phyloP scores from a whole-genome alignment of 2,797 vertebrate genomes.

The Amphiprion clarkii region DNA sequence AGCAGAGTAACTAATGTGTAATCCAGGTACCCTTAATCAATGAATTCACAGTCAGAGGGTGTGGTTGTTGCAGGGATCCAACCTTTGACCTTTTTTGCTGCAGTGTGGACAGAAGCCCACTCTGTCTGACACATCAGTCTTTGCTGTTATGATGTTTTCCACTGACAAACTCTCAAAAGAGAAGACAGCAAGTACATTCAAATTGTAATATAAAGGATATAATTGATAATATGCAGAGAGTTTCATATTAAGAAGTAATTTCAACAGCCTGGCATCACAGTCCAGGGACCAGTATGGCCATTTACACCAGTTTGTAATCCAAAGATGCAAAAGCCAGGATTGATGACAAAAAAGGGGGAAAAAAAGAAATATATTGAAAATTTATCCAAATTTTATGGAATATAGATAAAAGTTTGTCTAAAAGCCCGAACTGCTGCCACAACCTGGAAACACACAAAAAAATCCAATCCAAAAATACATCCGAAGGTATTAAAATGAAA shows the following conservation, averaged over 20 bases:
- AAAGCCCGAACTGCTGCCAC: constrained; percentile 38
- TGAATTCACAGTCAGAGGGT: constrained; percentile 59
- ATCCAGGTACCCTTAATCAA: constrained; percentile 22
- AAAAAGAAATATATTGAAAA: constrained; percentile 26
- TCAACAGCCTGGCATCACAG: constrained; percentile 60
- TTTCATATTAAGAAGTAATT: constrained; percentile 53
- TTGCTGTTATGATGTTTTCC: constrained; percentile 30
- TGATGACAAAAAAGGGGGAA: constrained; percentile 6
- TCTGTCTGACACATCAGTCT: constrained; percentile 41
- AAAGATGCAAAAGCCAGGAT: constrained; percentile 39
- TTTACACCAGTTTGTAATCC: constrained; percentile 52
- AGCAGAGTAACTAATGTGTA: constrained; percentile 49
- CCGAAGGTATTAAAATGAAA: constrained; percentile 66
- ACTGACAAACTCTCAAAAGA: constrained; percentile 29
- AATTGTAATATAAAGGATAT: constrained; percentile 63
- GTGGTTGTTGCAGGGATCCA: constrained; percentile 40
- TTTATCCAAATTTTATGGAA: constrained; percentile 49
- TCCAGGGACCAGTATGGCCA: constrained; percentile 48
- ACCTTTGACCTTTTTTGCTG: constrained; percentile 47
- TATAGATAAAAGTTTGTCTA: constrained; percentile 47
- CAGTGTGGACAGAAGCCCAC: constrained; percentile 25
- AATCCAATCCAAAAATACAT: constrained; percentile 32
- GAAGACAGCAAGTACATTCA: constrained; percentile 69
- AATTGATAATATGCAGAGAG: constrained; percentile 56
- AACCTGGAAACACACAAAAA: constrained; percentile 27